A percentile compares a stretch with the other conserved stretches of the same genome.
These are phyloP conservation scores for Sebastes cheni DNA, from an alignment of 2,797 vertebrate genomes.

Conservation along the genomic window DNA sequence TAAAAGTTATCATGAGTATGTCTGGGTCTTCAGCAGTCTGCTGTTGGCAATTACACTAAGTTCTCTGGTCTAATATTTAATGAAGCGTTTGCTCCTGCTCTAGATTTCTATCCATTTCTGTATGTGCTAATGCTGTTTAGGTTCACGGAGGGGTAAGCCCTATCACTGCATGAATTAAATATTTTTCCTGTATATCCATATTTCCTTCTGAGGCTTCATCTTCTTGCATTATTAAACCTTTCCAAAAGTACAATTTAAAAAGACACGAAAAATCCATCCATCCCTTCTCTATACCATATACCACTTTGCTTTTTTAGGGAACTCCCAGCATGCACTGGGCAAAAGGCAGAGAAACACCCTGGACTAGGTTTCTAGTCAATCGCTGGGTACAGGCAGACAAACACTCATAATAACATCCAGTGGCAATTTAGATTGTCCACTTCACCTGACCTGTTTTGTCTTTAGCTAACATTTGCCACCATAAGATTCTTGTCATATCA, in stretches of 20 bases:
- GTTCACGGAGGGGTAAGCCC: constrained; percentile 4
- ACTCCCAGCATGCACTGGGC: not conserved
- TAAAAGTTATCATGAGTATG: not conserved
- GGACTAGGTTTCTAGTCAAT: not conserved
- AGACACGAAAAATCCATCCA: constrained; percentile 13
- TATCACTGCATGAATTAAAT: not conserved
- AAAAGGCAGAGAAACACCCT: not conserved
- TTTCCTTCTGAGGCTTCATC: constrained; percentile 6
- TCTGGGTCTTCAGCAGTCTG: not conserved
- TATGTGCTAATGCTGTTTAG: not conserved
- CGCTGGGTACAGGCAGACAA: not conserved
- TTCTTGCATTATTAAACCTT: constrained; percentile 22
- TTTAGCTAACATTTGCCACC: not conserved
- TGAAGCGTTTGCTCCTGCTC: not conserved
- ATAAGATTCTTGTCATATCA: not conserved
- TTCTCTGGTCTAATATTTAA: not conserved
- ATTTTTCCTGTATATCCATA: not conserved
- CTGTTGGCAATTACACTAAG: not conserved
- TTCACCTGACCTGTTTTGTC: not conserved
- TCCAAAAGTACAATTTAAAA: constrained; percentile 21
- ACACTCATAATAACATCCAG: not conserved
- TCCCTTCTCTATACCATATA: not conserved
- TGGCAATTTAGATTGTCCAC: not conserved
- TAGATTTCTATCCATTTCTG: constrained; percentile 2
- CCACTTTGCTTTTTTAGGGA: not conserved